These are phyloP conservation scores for mouse (Mus musculus) DNA, from an alignment of 2,113 vertebrate species.

Conservation along the genomic window DNA sequence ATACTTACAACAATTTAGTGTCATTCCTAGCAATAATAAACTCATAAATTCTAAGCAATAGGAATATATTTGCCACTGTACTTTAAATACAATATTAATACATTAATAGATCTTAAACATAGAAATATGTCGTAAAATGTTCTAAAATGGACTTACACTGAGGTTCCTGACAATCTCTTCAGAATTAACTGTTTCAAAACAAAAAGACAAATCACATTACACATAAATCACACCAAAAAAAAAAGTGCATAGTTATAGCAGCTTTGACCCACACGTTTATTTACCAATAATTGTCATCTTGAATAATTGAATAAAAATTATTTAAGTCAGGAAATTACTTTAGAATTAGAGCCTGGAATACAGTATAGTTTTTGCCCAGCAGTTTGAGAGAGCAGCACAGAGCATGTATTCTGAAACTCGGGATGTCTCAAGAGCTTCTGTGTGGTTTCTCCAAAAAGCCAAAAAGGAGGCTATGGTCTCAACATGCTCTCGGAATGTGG, in stretches of 20 bases:
- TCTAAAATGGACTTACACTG: constrained; percentile 90
- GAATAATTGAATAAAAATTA: background rate
- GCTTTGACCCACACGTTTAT: background rate
- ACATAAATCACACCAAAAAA: background rate
- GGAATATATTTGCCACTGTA: background rate
- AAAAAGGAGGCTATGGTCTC: background rate
- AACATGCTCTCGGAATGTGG: background rate
- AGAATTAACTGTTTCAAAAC: constrained; percentile 92
- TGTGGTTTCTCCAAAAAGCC: background rate
- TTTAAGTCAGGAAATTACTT: constrained; percentile 39
- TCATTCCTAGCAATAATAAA: background rate
- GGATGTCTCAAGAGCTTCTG: background rate
- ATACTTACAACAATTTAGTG: background rate
- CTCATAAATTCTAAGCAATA: background rate
- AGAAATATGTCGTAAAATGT: background rate
- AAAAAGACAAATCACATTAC: constrained; percentile 68
- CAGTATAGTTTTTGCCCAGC: background rate
- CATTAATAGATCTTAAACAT: background rate
- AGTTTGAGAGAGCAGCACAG: background rate
- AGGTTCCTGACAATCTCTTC: constrained; percentile 93
- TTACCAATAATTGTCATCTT: background rate
- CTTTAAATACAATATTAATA: background rate
- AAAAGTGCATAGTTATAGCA: background rate
- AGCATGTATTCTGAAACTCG: background rate
- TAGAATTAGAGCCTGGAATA: background rate